Percentiles rank a stretch among this genome's conserved stretches.
phyloP scores from a whole-genome alignment of 2,888 invertebrate genomes.

The Eumacrocentrus americanus region DNA sequence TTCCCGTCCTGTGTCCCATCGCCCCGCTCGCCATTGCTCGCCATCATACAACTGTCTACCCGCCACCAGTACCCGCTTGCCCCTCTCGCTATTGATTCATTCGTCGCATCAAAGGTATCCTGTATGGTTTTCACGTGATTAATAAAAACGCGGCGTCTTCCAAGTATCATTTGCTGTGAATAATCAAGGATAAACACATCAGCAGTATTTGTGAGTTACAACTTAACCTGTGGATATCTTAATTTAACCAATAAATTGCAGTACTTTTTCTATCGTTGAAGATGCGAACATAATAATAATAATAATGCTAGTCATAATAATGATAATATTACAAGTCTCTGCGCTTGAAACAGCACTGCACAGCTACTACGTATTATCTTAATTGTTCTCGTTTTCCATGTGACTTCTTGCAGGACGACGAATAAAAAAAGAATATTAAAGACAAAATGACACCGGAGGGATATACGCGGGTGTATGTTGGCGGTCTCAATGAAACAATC shows the following conservation, averaged over 20 bases:
- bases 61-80: too few relatives aligned
- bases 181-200: too few relatives aligned
- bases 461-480: slow-evolving; percentile 84
- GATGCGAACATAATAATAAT: too few relatives aligned
- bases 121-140: slow-evolving; percentile 4
- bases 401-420: slow-evolving; percentile 10
- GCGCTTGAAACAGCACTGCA: too few relatives aligned
- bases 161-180: too few relatives aligned
- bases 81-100: slow-evolving; percentile 10
- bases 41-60: neutral
- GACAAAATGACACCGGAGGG: slow-evolving; percentile 56
- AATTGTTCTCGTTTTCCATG: neutral
- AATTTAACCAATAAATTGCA: too few relatives aligned
- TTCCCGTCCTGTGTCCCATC: neutral
- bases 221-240: too few relatives aligned
- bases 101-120: slow-evolving; percentile 3
- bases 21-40: neutral
- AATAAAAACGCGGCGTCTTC: neutral
- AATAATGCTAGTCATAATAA: too few relatives aligned
- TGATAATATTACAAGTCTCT: too few relatives aligned
- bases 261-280: too few relatives aligned
- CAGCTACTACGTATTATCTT: too few relatives aligned
- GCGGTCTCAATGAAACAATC: slow-evolving; percentile 85
- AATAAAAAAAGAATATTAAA: slow-evolving; percentile 12
- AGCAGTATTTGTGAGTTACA: too few relatives aligned